These are phyloP conservation scores for Solea solea DNA, from an alignment of 2,113 vertebrate genomes.

Conservation along the genomic window DNA sequence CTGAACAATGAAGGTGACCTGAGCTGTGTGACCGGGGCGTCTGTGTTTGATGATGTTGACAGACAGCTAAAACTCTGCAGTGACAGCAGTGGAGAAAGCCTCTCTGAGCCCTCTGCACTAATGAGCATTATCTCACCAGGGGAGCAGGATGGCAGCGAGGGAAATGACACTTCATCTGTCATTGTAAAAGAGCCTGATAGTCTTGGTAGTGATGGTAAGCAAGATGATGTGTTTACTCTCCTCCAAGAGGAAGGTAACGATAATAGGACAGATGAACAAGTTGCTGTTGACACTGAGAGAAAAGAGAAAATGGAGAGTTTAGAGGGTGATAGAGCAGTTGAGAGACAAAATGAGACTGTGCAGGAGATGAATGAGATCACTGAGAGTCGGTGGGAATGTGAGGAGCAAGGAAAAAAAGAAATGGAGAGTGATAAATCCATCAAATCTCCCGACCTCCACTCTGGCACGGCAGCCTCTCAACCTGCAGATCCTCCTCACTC, in stretches of 20 bases:
- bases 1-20: slow-evolving; percentile 34
- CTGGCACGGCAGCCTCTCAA: slow-evolving; percentile 27
- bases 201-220: slow-evolving; percentile 8
- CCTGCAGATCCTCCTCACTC: slow-evolving; percentile 36
- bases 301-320: slow-evolving; percentile 15
- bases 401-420: slow-evolving; percentile 27
- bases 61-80: slow-evolving; percentile 29
- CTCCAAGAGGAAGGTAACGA: slow-evolving; percentile 28
- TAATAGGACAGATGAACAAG: slow-evolving; percentile 26
- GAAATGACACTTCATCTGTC: slow-evolving; percentile 38
- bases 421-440: slow-evolving; percentile 25
- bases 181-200: slow-evolving; percentile 30
- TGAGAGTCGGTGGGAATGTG: slow-evolving; percentile 21
- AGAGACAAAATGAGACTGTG: slow-evolving; percentile 24
- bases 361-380: slow-evolving; percentile 33
- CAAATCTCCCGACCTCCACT: slow-evolving; percentile 22
- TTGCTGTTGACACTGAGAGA: slow-evolving; percentile 20
- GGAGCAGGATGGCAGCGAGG: slow-evolving; percentile 17
- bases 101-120: slow-evolving; percentile 24
- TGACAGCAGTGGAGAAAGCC: slow-evolving; percentile 34
- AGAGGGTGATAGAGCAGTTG: slow-evolving; percentile 10
- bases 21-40: slow-evolving; percentile 4
- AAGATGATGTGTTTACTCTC: slow-evolving; percentile 21
- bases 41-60: slow-evolving; percentile 28
- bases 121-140: slow-evolving; percentile 10